These are phyloP conservation scores for Dallia pectoralis DNA, from an alignment of 2,797 vertebrate species.

Conservation along the genomic window DNA sequence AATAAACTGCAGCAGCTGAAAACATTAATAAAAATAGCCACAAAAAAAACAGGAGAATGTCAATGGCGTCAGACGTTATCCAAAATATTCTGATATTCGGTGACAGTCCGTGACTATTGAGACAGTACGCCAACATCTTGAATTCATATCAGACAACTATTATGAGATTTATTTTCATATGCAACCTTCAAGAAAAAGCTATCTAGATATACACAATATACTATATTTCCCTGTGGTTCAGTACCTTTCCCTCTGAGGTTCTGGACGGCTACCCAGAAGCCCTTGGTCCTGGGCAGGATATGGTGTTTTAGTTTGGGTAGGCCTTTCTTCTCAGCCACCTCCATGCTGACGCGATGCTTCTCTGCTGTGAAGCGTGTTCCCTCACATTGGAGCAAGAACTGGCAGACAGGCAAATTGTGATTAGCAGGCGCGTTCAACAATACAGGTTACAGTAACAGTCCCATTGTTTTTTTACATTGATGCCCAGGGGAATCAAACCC, in stretches of 20 bases:
- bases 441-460: too few species aligned
- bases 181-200: too few species aligned
- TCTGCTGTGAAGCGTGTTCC: slow-evolving; percentile 93
- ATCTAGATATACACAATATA: too few species aligned
- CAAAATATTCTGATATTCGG: not conserved
- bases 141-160: too few species aligned
- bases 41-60: slow-evolving; percentile 15
- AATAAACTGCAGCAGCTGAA: slow-evolving; percentile 92
- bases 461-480: too few species aligned
- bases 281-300: slow-evolving; percentile 93
- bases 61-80: not conserved
- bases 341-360: slow-evolving; percentile 95
- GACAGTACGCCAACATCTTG: too few species aligned
- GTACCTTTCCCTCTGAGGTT: slow-evolving; percentile 92
- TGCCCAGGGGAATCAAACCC: too few species aligned
- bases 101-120: too few species aligned
- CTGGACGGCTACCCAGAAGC: slow-evolving; percentile 89
- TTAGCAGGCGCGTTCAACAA: too few species aligned
- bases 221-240: slow-evolving; percentile 30
- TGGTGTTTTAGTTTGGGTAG: slow-evolving; percentile 93
- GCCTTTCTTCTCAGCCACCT: slow-evolving; percentile 93
- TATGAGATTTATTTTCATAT: too few species aligned
- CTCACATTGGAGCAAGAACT: slow-evolving; percentile 96
- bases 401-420: slow-evolving; percentile 14
- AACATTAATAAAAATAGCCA: slow-evolving; percentile 31